Evolutionary conservation across 2,113 vertebrate species (phyloP), one percentile per base, ranked within the genome.

Genomic region (Agelaius tricolor): DNA sequence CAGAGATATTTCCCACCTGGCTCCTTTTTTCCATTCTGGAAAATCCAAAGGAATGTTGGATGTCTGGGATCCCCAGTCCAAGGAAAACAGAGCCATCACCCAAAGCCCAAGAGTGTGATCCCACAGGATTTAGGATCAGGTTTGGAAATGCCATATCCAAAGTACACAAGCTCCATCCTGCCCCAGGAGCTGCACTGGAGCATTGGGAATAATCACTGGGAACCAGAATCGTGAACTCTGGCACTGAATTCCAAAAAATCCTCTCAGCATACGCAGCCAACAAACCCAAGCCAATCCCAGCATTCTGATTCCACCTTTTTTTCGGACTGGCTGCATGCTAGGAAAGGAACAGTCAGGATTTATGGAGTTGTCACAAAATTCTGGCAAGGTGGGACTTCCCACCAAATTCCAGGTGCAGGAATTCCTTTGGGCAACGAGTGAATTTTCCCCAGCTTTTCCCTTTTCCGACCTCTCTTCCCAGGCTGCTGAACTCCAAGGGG

Each of bases 401-500:
- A 2, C 31, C 2, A 1, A 57, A 44, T 77, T 71, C 43, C 80
- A 51, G 72, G 49, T 24, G 37, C 8, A 28, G 55, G 75, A 72
- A 84, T 44, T 7, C 82, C 83, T 93, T 79, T 37, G 3, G 2
- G 43, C 59, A 65, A 87, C 33, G 47, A 93, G 82, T 52, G 78
- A 23, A n/a, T 95, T 93, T 91, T 41, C 35, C 44, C 52, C 0
- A 1, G 63, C 27, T 77, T 94, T 94, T 86, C 82, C 59, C 89
- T 94, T 86, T 90, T 69, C 67, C 68, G 55, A 1, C 43, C 68
- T 81, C 71, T 83, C 51, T 52, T 78, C 52, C 84, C 77, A 54
- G 89, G 57, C 62, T 96, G 91, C 92, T 95, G 92, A 95, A 84
- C 89, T 95, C 8, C 37, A 31, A 88, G 87, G 81, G 84, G 74